These are phyloP conservation scores for Takifugu bimaculatus DNA, from an alignment of 2,113 vertebrate genomes.

Conservation along the genomic window DNA sequence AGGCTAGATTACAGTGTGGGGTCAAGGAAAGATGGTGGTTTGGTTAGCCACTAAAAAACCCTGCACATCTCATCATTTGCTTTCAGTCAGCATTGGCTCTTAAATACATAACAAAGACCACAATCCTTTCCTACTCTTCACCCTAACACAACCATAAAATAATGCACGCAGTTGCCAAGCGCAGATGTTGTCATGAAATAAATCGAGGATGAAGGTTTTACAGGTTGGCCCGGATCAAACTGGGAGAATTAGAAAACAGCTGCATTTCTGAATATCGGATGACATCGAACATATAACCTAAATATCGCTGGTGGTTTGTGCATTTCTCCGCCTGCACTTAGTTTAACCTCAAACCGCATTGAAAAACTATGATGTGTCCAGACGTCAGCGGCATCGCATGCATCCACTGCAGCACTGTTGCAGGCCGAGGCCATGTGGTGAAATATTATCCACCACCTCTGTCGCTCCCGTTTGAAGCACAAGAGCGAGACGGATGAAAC, in stretches of 20 bases:
- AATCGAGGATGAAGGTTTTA: not conserved
- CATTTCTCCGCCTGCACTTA: slow-evolving; percentile 6
- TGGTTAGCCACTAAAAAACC: slow-evolving; percentile 3
- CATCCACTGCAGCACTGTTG: slow-evolving; percentile 11
- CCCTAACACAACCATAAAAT: not conserved
- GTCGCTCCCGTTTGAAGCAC: not conserved
- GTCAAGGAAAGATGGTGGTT: slow-evolving; percentile 5
- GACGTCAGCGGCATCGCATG: slow-evolving; percentile 12
- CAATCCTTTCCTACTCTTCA: slow-evolving; percentile 7
- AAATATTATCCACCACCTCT: not conserved
- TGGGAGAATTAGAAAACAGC: not conserved
- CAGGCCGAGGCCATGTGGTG: not conserved
- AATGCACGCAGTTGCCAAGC: slow-evolving; percentile 2
- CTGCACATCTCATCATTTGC: not conserved
- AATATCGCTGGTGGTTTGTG: slow-evolving; percentile 21
- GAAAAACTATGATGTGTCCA: slow-evolving; percentile 7
- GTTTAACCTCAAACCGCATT: slow-evolving; percentile 18
- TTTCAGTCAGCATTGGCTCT: not conserved
- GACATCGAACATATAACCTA: not conserved
- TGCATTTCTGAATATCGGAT: not conserved
- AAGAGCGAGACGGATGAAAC: not conserved
- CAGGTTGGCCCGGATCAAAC: not conserved
- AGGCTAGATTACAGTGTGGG: not conserved
- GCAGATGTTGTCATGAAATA: not conserved
- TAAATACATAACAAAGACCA: not conserved